Conservation (phyloP, 1,140 invertebrate species). For the Eumaeus atala region DNA sequence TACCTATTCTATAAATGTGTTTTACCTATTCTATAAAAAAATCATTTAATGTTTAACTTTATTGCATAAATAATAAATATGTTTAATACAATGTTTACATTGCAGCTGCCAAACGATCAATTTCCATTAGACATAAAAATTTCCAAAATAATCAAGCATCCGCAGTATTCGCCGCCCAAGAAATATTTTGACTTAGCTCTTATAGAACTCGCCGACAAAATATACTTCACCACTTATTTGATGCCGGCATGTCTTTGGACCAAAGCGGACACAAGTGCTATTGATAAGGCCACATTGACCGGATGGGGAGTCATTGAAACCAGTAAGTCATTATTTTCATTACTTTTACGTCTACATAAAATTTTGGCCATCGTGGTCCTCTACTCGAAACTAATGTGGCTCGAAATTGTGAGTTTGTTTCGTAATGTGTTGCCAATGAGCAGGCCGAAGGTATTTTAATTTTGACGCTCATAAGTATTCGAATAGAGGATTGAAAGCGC, state of each 20-base stretch:
- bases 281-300: conserved; percentile 30
- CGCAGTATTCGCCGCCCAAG: conserved; percentile 21
- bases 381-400: too few species aligned
- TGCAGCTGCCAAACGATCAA: conserved; percentile 14
- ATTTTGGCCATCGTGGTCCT: too few species aligned
- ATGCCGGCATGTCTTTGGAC: conserved; percentile 67
- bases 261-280: conserved; percentile 20
- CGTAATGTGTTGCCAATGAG: too few species aligned
- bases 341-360: too few species aligned
- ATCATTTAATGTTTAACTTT: too few species aligned
- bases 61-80: too few species aligned
- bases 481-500: too few species aligned
- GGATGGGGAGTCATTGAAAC: conserved; percentile 43
- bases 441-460: too few species aligned
- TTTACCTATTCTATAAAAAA: too few species aligned
- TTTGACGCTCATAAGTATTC: too few species aligned
- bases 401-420: too few species aligned
- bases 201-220: conserved; percentile 24
- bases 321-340: conserved; percentile 16
- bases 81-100: conserved; percentile 14
- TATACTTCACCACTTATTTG: conserved; percentile 21
- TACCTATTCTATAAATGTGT: too few species aligned
- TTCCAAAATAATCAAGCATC: conserved; percentile 25
- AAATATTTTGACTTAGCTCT: conserved; percentile 34
- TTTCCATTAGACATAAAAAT: conserved; percentile 26